These are phyloP conservation scores for Monochamus alternatus DNA, from an alignment of 2,888 invertebrate species.

Conservation along the genomic window DNA sequence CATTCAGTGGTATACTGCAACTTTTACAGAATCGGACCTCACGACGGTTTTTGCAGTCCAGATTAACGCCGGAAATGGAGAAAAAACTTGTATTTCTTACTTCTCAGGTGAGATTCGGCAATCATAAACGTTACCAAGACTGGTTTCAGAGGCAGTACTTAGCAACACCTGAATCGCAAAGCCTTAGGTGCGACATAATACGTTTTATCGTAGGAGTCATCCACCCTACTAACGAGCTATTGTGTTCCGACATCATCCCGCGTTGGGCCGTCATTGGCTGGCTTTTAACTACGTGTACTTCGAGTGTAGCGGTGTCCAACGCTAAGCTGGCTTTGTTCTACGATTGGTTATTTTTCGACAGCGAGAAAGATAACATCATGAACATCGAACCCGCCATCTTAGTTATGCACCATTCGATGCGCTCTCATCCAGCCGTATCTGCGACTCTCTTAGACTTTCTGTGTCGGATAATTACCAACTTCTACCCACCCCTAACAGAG, in stretches of 20 bases:
- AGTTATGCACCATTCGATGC: slow-evolving; percentile 95
- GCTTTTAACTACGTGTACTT: slow-evolving; percentile 92
- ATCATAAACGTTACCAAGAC: slow-evolving; percentile 92
- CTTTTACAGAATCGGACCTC: slow-evolving; percentile 90
- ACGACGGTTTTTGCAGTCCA: slow-evolving; percentile 85
- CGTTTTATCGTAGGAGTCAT: slow-evolving; percentile 95
- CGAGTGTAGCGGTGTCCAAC: slow-evolving; percentile 90
- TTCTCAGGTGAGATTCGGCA: slow-evolving; percentile 88
- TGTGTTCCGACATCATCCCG: slow-evolving; percentile 95
- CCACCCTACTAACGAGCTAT: slow-evolving; percentile 92
- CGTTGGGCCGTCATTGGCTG: slow-evolving; percentile 96
- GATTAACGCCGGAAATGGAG: slow-evolving; percentile 95
- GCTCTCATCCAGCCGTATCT: slow-evolving; percentile 92
- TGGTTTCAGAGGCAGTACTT: slow-evolving; percentile 96
- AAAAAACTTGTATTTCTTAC: slow-evolving; percentile 91
- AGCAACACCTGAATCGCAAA: slow-evolving; percentile 92
- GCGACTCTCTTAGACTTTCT: slow-evolving; percentile 93
- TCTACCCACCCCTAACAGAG: slow-evolving; percentile 85
- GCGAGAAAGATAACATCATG: slow-evolving; percentile 95
- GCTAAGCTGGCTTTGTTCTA: slow-evolving; percentile 93
- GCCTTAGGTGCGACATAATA: slow-evolving; percentile 92
- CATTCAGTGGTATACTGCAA: slow-evolving; percentile 86
- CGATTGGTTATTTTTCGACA: slow-evolving; percentile 94
- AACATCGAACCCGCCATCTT: slow-evolving; percentile 95
- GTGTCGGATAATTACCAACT: slow-evolving; percentile 91